phyloP scores from a whole-genome alignment of 2,113 vertebrate genomes.

The Isichthys henryi region DNA sequence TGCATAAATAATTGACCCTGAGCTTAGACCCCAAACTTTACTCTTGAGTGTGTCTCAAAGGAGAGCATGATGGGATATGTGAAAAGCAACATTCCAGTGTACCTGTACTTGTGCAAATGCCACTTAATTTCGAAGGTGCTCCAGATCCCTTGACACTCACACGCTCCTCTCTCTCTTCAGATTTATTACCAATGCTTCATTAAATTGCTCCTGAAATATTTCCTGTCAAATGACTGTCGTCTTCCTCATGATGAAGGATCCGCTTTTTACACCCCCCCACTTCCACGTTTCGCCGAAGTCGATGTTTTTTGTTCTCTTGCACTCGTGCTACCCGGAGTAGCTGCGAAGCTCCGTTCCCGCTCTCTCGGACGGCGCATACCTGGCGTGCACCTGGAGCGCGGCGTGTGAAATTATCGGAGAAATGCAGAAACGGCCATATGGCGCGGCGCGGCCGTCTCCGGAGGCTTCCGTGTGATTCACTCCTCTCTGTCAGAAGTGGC shows the following conservation, averaged over 20 bases:
- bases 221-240: not conserved
- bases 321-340: not conserved
- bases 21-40: not conserved
- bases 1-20: not conserved
- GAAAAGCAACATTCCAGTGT: not conserved
- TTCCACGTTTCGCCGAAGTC: not conserved
- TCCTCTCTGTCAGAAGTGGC: not conserved
- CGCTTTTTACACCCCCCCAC: not conserved
- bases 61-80: not conserved
- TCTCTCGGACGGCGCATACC: not conserved
- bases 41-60: not conserved
- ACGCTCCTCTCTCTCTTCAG: not conserved
- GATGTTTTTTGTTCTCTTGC: not conserved
- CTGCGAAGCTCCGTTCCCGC: no score
- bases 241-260: not conserved
- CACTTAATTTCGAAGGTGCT: not conserved
- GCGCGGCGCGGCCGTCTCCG: not conserved
- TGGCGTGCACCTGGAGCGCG: not conserved
- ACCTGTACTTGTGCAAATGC: not conserved
- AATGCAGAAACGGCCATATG: not conserved
- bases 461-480: not conserved
- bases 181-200: not conserved
- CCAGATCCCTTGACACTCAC: not conserved
- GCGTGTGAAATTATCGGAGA: not conserved
- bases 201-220: not conserved